Evolutionary conservation across 2,113 vertebrate genomes (phyloP), one percentile per base, ranked within the genome.

Genomic region (Sinocyclocheilus grahami): DNA sequence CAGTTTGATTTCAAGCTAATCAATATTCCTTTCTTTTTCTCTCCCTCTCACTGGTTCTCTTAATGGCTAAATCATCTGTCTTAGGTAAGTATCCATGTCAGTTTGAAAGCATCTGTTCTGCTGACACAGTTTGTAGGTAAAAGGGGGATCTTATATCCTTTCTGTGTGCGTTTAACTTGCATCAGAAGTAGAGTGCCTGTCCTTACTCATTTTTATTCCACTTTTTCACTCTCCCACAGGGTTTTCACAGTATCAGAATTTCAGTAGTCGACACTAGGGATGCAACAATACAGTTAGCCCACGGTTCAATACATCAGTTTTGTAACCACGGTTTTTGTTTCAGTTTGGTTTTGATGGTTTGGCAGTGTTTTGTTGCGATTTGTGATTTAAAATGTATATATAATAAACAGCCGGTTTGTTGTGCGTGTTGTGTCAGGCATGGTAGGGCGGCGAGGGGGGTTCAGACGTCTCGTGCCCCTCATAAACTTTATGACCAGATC

Each of bases 1-100:
- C 22, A 10, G 18, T 42, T 67, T 82, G 82, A 83, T 72, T 83
- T 71, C 65, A 69, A 72, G 22, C 24, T 22, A 53, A 72, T 83
- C 67, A 27, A 69, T 82, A 51, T 1, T 51, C 42, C n/a, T 39
- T 33, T 9, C 12, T 42, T 37, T 78, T 37, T 24, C 5, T 39
- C 30, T 39, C 42, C n/a, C n/a, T 24, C 22, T 76, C 39, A 51
- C 11, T 53, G 48, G 46, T 30, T 74, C 37, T 58, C 51, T 22
- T 24, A 58, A 77, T 20, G 12, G 39, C 37, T 27, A 27, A 75
- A 33, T 62, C 8, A 48, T 83, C 48, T 22, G 46, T 72, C 63
- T 37, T 37, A 55, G 42, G 27, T 53, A 22, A 63, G 37, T 46
- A 48, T 63, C 79, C 39, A 18, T 81, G 78, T 46, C 22, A 62